phyloP scores from a whole-genome alignment of 1,140 invertebrate genomes.

The Helicoverpa armigera region DNA sequence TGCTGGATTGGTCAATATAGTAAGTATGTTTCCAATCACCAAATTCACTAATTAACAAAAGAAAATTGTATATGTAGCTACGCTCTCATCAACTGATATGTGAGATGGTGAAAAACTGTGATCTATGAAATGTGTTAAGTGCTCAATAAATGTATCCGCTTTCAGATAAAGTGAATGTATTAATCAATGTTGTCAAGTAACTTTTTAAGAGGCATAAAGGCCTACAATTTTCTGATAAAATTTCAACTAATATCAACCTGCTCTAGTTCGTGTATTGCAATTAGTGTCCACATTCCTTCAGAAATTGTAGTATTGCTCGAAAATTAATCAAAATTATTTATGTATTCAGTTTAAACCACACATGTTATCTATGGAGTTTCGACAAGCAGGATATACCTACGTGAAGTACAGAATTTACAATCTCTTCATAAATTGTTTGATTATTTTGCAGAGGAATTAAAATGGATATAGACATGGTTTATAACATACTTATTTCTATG shows the following conservation, averaged over 20 bases:
- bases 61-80: too few species aligned
- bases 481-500: too few species aligned
- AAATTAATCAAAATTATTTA: slow-evolving; percentile 47
- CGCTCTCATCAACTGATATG: too few species aligned
- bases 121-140: background rate
- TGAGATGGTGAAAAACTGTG: background rate
- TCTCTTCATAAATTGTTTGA: background rate
- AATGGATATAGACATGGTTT: background rate
- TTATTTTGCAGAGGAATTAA: background rate
- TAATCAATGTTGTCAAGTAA: background rate
- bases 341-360: slow-evolving; percentile 47
- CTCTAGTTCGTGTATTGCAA: slow-evolving; percentile 37
- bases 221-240: slow-evolving; percentile 34
- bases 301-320: slow-evolving; percentile 37
- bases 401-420: background rate
- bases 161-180: background rate
- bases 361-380: slow-evolving; percentile 12
- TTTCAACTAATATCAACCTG: slow-evolving; percentile 12
- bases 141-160: background rate
- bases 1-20: too few species aligned
- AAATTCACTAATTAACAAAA: too few species aligned
- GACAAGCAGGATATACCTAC: background rate
- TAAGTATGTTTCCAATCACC: too few species aligned
- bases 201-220: background rate
- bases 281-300: slow-evolving; percentile 47